Conservation (phyloP, 2,797 vertebrate genomes). For the Poeciliopsis paucimaculata region DNA sequence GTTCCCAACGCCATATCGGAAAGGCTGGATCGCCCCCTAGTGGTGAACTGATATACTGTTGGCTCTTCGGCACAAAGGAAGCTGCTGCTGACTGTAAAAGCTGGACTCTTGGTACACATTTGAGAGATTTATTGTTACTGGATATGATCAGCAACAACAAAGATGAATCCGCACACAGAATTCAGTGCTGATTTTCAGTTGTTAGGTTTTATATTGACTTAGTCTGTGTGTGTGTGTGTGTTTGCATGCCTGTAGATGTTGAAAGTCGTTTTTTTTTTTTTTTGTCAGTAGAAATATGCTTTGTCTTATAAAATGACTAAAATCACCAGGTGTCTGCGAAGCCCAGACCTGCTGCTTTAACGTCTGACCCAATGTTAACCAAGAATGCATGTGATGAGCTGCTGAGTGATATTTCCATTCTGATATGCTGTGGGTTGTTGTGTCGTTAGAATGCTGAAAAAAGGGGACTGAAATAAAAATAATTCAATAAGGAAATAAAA, state of each 20-base stretch:
- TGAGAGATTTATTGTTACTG: slow-evolving; percentile 7
- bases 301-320: slow-evolving; percentile 22
- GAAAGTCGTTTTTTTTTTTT: slow-evolving; percentile 7
- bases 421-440: slow-evolving; percentile 32
- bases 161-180: slow-evolving; percentile 13
- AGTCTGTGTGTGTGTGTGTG: not conserved
- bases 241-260: slow-evolving; percentile 4
- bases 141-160: slow-evolving; percentile 11
- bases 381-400: slow-evolving; percentile 7
- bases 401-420: slow-evolving; percentile 21
- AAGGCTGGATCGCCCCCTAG: slow-evolving; percentile 38
- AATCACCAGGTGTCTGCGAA: slow-evolving; percentile 13
- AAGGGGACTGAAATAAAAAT: slow-evolving; percentile 14
- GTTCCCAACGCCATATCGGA: not conserved
- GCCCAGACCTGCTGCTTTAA: not conserved
- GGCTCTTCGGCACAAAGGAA: not conserved
- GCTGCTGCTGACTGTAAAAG: slow-evolving; percentile 8
- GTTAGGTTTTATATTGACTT: not conserved
- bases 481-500: not conserved
- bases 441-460: slow-evolving; percentile 6
- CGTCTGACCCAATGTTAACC: not conserved
- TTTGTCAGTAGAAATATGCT: slow-evolving; percentile 31
- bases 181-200: slow-evolving; percentile 6
- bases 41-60: slow-evolving; percentile 27
- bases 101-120: not conserved